Base-by-base conservation (phyloP, 2,888 invertebrate species). In the Dusona sp. region DNA sequence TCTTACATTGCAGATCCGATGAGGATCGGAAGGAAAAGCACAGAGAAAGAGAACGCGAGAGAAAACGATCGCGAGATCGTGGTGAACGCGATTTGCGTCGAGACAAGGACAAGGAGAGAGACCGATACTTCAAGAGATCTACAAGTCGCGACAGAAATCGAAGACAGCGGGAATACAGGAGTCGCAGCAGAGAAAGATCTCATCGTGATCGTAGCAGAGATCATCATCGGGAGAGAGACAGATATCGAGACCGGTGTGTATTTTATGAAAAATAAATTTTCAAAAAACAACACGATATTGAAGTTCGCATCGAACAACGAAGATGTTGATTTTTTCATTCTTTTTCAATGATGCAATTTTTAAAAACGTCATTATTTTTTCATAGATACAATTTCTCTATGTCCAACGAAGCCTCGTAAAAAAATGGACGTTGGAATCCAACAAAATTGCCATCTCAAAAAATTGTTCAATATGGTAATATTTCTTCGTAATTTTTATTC, bases 1-100 rank as follows among this genome's bases (percentile, higher is more conserved):
- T 81, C 51, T 87, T 54, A 65, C 68, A 77, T 88, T 88, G 74
- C 92, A 96, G 95, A 90, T 95, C 95, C 70, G 90, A 92, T 70
- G 92, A 93, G 72, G 94, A 94, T 77, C 92, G 93, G 73, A 92
- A 93, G 65, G 93, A 94, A 45, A 92, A 92, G 65, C 90, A 93
- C 70, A 90, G 93, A 81, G 93, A 93, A 29, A 91, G 91, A 80
- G 91, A 91, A 45, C 91, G 91, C 51, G 93, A 93, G 22, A 88
- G 90, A 83, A 90, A 90, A 87, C 89, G 91, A 84, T 89, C 90
- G 36, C 89, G 89, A 86, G 91, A 90, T 70, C 89, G 90, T 22
- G 90, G 90, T 22, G 90, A 92, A 65, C 90, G 88, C 90, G 93
- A 81, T 92, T 51, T 84, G 0, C 84, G 84, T 42, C 87, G 88